A percentile compares a stretch with the other conserved stretches of the same genome.
phyloP scores from a whole-genome alignment of 2,797 vertebrate species.

The Mormyrops attenuatus region DNA sequence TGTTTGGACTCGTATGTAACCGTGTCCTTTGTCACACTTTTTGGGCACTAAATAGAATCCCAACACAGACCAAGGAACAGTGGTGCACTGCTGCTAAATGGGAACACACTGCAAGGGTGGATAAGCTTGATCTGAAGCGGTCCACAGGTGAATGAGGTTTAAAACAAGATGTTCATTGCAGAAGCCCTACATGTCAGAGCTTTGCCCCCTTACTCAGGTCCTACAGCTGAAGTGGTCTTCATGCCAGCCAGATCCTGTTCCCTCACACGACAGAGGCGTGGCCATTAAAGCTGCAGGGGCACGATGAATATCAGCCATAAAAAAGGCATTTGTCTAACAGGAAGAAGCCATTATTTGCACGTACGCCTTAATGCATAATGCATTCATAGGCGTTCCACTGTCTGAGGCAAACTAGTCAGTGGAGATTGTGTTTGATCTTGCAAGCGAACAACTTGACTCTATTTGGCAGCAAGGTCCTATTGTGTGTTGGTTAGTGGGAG shows the following conservation, averaged over 20 bases:
- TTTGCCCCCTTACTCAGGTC: neutral
- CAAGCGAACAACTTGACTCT: neutral
- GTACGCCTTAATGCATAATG: neutral
- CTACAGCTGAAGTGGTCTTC: neutral
- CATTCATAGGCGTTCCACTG: neutral
- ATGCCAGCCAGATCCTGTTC: neutral
- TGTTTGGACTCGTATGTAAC: neutral
- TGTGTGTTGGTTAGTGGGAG: neutral
- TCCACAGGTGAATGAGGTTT: neutral
- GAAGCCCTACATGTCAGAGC: neutral
- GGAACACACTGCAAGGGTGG: neutral
- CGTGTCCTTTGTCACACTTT: neutral
- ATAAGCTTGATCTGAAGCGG: neutral
- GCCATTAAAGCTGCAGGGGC: neutral
- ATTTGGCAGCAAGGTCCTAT: neutral
- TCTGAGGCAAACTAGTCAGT: neutral
- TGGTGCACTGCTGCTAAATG: neutral
- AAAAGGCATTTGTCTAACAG: neutral
- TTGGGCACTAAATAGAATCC: neutral
- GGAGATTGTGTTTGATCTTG: neutral
- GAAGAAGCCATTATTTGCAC: slow-evolving; percentile 11
- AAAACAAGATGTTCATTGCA: neutral
- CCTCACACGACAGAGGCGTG: neutral
- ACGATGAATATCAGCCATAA: neutral
- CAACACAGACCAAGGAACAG: neutral